A percentile compares a stretch with the other conserved stretches of the same genome.
phyloP scores from a whole-genome alignment of 1,140 invertebrate species.

The Vanessa atalanta region DNA sequence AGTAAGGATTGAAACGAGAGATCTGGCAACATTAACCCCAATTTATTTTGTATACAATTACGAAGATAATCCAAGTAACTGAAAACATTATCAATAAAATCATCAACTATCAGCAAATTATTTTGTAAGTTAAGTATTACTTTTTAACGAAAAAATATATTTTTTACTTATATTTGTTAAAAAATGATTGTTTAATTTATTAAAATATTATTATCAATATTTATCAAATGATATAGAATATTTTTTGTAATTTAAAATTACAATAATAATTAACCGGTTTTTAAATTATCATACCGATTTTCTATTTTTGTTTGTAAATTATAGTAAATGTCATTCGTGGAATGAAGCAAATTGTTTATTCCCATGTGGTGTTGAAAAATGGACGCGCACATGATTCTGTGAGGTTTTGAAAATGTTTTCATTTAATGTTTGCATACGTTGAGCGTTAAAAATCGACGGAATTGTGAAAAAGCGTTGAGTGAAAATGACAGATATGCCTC shows the following conservation, averaged over 20 bases:
- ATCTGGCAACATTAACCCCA: too few species aligned
- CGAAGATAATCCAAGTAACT: too few species aligned
- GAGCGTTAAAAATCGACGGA: slow-evolving; percentile 48
- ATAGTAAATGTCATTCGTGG: slow-evolving; percentile 12
- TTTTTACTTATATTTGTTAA: too few species aligned
- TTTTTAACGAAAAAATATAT: too few species aligned
- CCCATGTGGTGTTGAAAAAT: slow-evolving; percentile 75
- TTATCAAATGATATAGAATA: too few species aligned
- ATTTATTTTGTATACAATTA: too few species aligned
- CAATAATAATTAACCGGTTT: background rate
- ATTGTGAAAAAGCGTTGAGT: slow-evolving; percentile 60
- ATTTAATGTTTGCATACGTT: slow-evolving; percentile 53
- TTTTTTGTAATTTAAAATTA: background rate
- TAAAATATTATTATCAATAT: too few species aligned
- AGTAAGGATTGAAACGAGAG: too few species aligned
- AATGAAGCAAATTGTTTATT: slow-evolving; percentile 61
- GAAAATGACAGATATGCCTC: slow-evolving; percentile 79
- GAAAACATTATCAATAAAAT: too few species aligned
- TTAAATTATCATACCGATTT: background rate
- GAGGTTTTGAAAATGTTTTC: slow-evolving; percentile 70
- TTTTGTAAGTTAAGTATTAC: too few species aligned
- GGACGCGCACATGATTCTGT: slow-evolving; percentile 72
- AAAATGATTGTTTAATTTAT: too few species aligned
- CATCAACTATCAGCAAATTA: too few species aligned
- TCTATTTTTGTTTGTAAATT: slow-evolving; percentile 9